Base-by-base conservation (phyloP, 2,113 vertebrate species). In the Chloroceryle aenea region DNA sequence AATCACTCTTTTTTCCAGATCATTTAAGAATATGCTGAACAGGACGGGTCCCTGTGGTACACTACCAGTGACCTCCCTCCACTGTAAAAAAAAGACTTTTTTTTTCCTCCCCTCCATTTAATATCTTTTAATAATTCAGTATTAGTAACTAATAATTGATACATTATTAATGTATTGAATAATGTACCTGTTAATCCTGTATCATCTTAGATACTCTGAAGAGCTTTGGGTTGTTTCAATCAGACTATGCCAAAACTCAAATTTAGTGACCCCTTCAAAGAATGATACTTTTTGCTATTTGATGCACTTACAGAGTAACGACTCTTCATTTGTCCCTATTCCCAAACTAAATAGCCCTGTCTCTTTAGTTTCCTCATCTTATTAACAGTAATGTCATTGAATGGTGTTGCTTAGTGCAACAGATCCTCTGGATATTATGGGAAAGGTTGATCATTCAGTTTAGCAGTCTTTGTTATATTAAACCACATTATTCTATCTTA, bases 1-100 rank as follows among this genome's bases (percentile, higher is more conserved):
- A 96, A 97, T 95, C 95, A 78, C 79, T 89, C 90, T 84, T 95
- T 95, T 97, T 97, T 93, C 93, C 79, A 90, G 86, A 95, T 93
- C 86, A 81, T 95, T 96, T 93, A 95, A 81, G 94, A 95, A 93
- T 67, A 95, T 90, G 94, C 96, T 95, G 95, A 97, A 90, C 83
- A 90, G 75, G 3, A 6, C 68, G 81, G 76, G 68, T 96, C 94
- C 42, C 88, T 66, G 23, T 84, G 67, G 71, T 85, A 62, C 42
- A 56, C 40, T 58, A 62, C 32, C 38, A 52, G 30, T 84, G 73
- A 92, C 83, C 59, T 92, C 68, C 64, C 64, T 77, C 26, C 30
- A 34, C 23, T 78, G 55, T 53, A 52, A 89, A 93, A 93, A 75
- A 80, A 0, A 67, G 30, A 55, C 8, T 7, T 14, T 62, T 93